Evolutionary conservation across 2,113 vertebrate species (phyloP), one percentile per base, ranked within the genome.

Genomic region (Leiothrix lutea): DNA sequence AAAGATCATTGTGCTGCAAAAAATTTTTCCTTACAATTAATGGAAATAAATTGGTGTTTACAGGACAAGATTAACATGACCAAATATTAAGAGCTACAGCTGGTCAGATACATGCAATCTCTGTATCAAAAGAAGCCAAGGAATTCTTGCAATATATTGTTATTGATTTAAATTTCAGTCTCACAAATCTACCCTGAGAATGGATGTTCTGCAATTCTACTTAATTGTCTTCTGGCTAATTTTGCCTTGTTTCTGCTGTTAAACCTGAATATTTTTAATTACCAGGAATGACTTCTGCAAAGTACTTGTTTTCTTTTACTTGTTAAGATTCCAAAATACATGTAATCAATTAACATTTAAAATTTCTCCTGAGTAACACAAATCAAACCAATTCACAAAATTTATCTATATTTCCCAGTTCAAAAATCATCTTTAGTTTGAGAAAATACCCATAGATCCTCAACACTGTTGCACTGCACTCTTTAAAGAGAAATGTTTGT

Each of bases 161-260:
- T 78, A 67, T 65, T 79, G 22, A 77, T 92, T 94, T 88, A 67
- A 87, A 77, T 80, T 83, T 92, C 80, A 85, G 18, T 74, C 58
- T 89, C 61, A 72, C 38, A 89, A 85, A 18, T 10, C 35, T 85
- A 69, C 9, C 7, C 21, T 57, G 14, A 80, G 44, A 94, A 95
- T 3, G 67, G 62, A 80, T 85, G 84, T 33, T 91, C 33, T 82
- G 36, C 19, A 86, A 69, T 91, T 77, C 50, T 80, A 23, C 75
- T 91, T 86, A 69, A 82, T 93, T 95, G 51, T 88, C 78, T 85
- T 85, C 66, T 77, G 35, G 45, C 4, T 80, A 92, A 93, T 91
- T 92, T 93, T 85, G 18, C 73, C 19, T 90, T 90, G 9, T 62
- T 90, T 94, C 58, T 91, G 26, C 47, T 87, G 35, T 62, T 91